Percentiles rank a stretch among this genome's conserved stretches.
Evolutionary conservation across 2,888 invertebrate species (phyloP).

Genomic region (Brachylomia viminalis): DNA sequence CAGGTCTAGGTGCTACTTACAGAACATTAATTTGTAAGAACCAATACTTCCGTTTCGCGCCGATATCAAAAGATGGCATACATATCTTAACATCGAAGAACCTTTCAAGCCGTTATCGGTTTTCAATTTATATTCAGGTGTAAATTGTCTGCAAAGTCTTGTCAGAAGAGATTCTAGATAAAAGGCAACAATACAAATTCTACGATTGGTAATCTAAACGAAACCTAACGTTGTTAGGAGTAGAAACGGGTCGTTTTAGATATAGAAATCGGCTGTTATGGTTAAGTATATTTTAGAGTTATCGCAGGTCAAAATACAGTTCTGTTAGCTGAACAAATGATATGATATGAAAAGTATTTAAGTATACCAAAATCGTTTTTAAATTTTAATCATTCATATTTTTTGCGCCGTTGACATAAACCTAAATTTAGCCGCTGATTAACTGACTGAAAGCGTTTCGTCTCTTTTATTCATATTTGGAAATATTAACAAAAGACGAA

Average conservation of each 20-base stretch:
- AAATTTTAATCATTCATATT: neutral
- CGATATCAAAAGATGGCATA: neutral
- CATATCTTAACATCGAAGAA: neutral
- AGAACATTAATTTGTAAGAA: neutral
- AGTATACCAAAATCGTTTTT: neutral
- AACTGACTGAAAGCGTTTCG: neutral
- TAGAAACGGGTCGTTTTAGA: neutral
- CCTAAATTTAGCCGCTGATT: neutral
- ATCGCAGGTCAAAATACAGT: neutral
- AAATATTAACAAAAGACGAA: conserved; percentile 29
- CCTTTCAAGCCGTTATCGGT: neutral
- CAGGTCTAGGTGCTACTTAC: neutral
- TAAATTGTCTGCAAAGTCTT: neutral
- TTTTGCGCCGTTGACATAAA: neutral
- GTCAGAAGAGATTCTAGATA: conserved; percentile 15
- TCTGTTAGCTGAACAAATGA: neutral
- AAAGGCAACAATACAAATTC: conserved; percentile 1
- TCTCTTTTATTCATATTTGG: conserved; percentile 21
- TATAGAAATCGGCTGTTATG: neutral
- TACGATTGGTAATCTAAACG: neutral
- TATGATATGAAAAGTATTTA: neutral
- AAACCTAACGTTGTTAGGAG: neutral
- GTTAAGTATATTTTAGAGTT: neutral
- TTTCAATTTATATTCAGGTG: conserved; percentile 6
- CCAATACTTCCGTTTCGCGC: neutral